Evolutionary conservation across 2,113 vertebrate genomes (phyloP).

Genomic region (Mola mola): DNA sequence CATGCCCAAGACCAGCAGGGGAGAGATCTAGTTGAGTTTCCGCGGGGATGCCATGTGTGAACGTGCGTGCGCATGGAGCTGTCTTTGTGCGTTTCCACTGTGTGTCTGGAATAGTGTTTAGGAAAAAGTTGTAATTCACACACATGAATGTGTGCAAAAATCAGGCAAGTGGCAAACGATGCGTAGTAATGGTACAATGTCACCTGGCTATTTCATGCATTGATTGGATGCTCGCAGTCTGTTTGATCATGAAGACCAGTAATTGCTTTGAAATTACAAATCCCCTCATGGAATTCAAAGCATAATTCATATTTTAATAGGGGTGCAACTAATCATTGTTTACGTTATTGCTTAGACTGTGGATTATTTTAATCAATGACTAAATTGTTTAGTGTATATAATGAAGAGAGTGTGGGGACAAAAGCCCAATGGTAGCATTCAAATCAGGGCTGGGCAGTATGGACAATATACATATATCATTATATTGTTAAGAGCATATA

Average conservation of each 20-base stretch:
- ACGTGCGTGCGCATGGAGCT: constrained; percentile 10
- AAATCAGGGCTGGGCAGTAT: too few relatives aligned
- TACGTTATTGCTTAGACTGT: constrained; percentile 1
- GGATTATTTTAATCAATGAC: background rate
- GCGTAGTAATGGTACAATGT: background rate
- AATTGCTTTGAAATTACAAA: constrained; percentile 1
- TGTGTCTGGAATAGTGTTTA: constrained; percentile 42
- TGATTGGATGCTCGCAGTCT: background rate
- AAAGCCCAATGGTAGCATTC: background rate
- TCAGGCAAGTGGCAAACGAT: background rate
- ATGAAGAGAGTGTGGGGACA: background rate
- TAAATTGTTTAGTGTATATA: background rate
- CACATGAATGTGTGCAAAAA: constrained; percentile 1
- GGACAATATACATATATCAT: too few relatives aligned
- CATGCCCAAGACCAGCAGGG: constrained; percentile 51
- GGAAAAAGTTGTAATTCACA: constrained; percentile 34
- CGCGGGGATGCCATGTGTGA: constrained; percentile 39
- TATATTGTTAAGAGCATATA: too few relatives aligned
- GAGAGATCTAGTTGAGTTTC: constrained; percentile 60
- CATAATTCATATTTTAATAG: background rate
- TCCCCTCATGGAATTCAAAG: constrained; percentile 1
- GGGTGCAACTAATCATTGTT: background rate
- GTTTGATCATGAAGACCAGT: constrained; percentile 13
- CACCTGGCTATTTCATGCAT: background rate
- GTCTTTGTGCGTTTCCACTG: constrained; percentile 8